phyloP scores from a whole-genome alignment of 2,797 vertebrate genomes.

The Sphenodon punctatus region DNA sequence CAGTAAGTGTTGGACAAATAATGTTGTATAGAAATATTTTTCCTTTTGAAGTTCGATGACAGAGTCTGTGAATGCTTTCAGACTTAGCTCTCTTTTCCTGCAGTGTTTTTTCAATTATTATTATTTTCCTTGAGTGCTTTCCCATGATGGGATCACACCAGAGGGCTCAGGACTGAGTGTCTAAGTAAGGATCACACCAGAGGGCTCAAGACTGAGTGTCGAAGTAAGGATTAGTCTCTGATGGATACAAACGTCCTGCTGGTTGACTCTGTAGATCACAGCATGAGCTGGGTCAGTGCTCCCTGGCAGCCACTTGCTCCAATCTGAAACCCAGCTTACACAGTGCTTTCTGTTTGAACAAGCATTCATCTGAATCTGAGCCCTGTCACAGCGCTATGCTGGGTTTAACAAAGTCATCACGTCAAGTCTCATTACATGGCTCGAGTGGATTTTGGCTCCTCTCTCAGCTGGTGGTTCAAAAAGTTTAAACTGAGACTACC shows the following conservation, averaged over 20 bases:
- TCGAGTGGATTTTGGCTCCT: background rate
- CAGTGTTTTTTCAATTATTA: too few relatives aligned
- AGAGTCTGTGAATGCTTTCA: too few relatives aligned
- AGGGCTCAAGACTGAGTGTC: too few relatives aligned
- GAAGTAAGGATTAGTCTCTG: too few relatives aligned
- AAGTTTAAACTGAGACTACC: background rate
- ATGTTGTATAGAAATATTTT: too few relatives aligned
- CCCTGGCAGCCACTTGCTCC: background rate
- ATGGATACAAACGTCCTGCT: too few relatives aligned
- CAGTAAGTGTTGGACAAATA: too few relatives aligned
- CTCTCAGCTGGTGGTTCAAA: background rate
- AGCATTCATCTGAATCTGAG: background rate
- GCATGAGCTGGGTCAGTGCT: too few relatives aligned
- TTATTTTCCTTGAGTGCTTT: background rate
- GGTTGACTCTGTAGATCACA: too few relatives aligned
- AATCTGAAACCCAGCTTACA: background rate
- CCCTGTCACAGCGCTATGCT: background rate
- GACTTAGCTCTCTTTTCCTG: too few relatives aligned
- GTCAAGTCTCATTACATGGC: background rate
- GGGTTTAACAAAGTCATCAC: background rate
- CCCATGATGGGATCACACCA: background rate
- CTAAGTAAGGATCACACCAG: background rate
- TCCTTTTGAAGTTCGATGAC: too few relatives aligned
- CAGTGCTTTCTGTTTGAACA: background rate
- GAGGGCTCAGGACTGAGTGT: background rate